Percentiles rank a stretch among this genome's conserved stretches.
phyloP scores from a whole-genome alignment of 2,797 vertebrate species.

The Antennarius maculatus region DNA sequence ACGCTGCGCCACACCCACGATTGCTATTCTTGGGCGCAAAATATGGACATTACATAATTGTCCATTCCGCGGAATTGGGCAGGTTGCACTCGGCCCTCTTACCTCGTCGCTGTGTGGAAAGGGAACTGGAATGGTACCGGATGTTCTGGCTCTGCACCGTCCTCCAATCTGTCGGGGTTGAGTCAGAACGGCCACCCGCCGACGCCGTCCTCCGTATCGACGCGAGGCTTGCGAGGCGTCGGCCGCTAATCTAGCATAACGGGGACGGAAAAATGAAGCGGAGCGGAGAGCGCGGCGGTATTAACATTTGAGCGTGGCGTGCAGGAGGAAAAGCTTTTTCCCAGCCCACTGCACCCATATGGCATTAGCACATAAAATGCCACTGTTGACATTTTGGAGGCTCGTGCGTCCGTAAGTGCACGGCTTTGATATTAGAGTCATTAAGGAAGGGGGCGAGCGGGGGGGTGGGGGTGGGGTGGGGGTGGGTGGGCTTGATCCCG shows the following conservation, averaged over 20 bases:
- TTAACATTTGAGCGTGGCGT: conserved; percentile 82
- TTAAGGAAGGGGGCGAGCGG: conserved; percentile 54
- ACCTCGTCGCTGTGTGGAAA: conserved; percentile 50
- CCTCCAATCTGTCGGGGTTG: conserved; percentile 78
- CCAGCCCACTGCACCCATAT: conserved; percentile 81
- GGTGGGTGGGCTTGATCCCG: conserved; percentile 71
- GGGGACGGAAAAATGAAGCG: conserved; percentile 77
- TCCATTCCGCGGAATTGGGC: conserved; percentile 37
- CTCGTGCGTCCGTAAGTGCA: conserved; percentile 76
- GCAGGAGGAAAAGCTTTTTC: conserved; percentile 83
- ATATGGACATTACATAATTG: conserved; percentile 59
- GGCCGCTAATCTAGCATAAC: conserved; percentile 83
- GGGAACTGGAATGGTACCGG: conserved; percentile 46
- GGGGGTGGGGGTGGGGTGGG: too few relatives aligned
- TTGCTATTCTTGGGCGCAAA: conserved; percentile 63
- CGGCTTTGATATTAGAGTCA: conserved; percentile 79
- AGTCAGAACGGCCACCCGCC: conserved; percentile 75
- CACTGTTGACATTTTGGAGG: conserved; percentile 83
- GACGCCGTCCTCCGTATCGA: conserved; percentile 77
- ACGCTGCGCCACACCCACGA: conserved; percentile 43
- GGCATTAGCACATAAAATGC: conserved; percentile 82
- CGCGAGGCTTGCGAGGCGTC: conserved; percentile 75
- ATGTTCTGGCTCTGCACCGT: conserved; percentile 56
- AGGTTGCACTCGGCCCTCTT: conserved; percentile 36
- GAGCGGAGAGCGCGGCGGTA: conserved; percentile 80